A percentile compares a stretch with the other conserved stretches of the same genome.
Evolutionary conservation across 2,797 vertebrate genomes (phyloP).

Genomic region (Melanotaenia trifasciata): DNA sequence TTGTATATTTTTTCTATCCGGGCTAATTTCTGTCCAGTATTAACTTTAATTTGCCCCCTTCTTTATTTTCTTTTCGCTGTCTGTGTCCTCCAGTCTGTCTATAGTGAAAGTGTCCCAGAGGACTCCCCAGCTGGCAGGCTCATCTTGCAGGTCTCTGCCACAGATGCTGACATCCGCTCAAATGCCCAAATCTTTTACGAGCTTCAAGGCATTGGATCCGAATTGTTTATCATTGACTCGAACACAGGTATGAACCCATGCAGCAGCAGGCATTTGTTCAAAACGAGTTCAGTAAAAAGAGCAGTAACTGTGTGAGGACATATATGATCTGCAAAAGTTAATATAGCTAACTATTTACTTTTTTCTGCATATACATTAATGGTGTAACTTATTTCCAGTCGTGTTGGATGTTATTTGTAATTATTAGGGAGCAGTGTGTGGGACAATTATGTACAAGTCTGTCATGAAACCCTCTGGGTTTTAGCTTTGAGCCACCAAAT

Average conservation of each 20-base stretch:
- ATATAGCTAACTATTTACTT: neutral
- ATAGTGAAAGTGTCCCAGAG: slow-evolving; percentile 90
- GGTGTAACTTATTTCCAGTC: slow-evolving; percentile 12
- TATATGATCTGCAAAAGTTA: neutral
- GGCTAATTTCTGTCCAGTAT: neutral
- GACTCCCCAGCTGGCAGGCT: slow-evolving; percentile 90
- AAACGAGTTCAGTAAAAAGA: neutral
- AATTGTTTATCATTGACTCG: slow-evolving; percentile 90
- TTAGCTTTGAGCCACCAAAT: slow-evolving; percentile 31
- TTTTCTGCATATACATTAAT: slow-evolving; percentile 6
- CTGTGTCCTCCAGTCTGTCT: slow-evolving; percentile 82
- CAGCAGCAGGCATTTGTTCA: neutral
- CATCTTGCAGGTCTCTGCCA: slow-evolving; percentile 92
- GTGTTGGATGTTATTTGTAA: slow-evolving; percentile 22
- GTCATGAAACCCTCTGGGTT: slow-evolving; percentile 18
- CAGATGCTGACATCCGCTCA: slow-evolving; percentile 95
- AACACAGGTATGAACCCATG: slow-evolving; percentile 88
- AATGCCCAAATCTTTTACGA: slow-evolving; percentile 94
- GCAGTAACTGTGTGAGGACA: neutral
- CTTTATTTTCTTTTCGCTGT: neutral
- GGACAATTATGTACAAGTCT: slow-evolving; percentile 19
- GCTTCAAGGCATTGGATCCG: slow-evolving; percentile 88
- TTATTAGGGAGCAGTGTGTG: slow-evolving; percentile 25
- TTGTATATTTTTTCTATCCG: slow-evolving; percentile 6
- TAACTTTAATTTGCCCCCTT: slow-evolving; percentile 19